phyloP scores from a whole-genome alignment of 2,113 vertebrate species.

The Agelaius phoeniceus region DNA sequence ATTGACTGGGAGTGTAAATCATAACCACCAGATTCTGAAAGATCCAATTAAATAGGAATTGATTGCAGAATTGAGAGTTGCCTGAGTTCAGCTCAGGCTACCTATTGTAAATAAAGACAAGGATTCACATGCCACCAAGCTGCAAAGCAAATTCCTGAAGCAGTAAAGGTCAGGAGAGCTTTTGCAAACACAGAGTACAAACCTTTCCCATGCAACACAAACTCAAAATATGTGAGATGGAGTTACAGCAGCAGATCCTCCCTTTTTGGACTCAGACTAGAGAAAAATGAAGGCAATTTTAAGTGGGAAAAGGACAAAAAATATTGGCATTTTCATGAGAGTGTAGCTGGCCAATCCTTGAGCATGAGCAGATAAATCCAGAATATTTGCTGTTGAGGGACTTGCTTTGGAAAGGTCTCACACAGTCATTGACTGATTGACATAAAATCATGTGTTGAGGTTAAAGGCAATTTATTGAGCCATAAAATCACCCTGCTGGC shows the following conservation, averaged over 20 bases:
- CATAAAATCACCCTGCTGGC: not conserved
- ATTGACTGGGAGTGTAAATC: not conserved
- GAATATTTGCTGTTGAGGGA: not conserved
- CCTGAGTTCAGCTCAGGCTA: not conserved
- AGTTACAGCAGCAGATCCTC: not conserved
- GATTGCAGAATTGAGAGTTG: not conserved
- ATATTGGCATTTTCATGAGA: not conserved
- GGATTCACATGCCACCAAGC: not conserved
- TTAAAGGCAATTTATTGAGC: not conserved
- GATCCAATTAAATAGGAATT: not conserved
- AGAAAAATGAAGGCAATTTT: not conserved
- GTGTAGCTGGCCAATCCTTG: not conserved
- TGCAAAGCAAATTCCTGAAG: not conserved
- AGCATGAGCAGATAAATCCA: not conserved
- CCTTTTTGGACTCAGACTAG: not conserved
- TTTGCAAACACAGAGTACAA: not conserved
- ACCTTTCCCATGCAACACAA: not conserved
- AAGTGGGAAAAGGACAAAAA: not conserved
- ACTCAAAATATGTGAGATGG: not conserved
- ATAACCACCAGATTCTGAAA: not conserved
- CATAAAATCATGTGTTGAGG: not conserved
- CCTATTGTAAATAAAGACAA: not conserved
- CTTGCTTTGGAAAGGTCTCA: not conserved
- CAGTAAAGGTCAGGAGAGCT: not conserved
- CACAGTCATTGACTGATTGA: not conserved